Evolutionary conservation across 2,888 invertebrate species (phyloP).

Genomic region (Coelopa pilipes): DNA sequence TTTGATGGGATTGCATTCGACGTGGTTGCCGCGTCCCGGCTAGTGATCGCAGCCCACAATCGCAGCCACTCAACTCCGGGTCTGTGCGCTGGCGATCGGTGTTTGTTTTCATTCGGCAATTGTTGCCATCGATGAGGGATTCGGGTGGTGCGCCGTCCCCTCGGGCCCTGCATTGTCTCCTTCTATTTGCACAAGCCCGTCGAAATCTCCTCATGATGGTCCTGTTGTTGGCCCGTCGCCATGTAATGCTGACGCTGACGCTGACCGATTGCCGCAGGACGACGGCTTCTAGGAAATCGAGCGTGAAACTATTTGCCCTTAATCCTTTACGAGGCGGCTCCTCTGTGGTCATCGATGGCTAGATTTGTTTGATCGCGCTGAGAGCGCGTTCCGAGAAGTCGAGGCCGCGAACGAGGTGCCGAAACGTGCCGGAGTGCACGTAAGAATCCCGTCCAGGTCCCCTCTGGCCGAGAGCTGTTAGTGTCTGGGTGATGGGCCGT

Average conservation of each 20-base stretch:
- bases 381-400: too few species aligned
- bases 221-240: constrained; percentile 35
- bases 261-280: constrained; percentile 25
- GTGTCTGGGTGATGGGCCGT: too few species aligned
- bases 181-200: too few species aligned
- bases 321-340: too few species aligned
- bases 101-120: constrained; percentile 28
- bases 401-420: too few species aligned
- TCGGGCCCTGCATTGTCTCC: too few species aligned
- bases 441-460: too few species aligned
- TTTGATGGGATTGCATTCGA: constrained; percentile 38
- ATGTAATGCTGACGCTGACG: constrained; percentile 39
- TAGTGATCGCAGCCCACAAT: too few species aligned
- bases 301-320: background rate
- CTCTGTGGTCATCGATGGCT: too few species aligned
- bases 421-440: too few species aligned
- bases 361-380: too few species aligned
- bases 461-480: too few species aligned
- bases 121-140: constrained; percentile 11
- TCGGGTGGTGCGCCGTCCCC: background rate
- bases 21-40: background rate
- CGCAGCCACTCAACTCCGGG: constrained; percentile 41
- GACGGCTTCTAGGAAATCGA: constrained; percentile 29
- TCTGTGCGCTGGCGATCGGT: background rate
- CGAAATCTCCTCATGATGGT: background rate